Evolutionary conservation across 2,888 invertebrate genomes (phyloP).

Genomic region (Diarsia mendica): DNA sequence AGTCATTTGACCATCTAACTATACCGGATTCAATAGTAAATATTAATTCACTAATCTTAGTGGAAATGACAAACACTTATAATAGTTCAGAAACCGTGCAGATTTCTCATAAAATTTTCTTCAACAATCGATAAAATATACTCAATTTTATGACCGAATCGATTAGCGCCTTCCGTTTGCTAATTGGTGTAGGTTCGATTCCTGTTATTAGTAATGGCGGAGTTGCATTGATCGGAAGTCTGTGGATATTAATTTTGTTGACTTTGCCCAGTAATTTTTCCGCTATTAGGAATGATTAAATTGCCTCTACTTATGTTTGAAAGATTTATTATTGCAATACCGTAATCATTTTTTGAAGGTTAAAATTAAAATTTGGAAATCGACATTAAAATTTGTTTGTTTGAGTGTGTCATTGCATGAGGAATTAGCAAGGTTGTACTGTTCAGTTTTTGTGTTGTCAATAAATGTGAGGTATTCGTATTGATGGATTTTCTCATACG

Average conservation of each 20-base stretch:
- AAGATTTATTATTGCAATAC: conserved; percentile 26
- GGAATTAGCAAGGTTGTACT: not conserved
- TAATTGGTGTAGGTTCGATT: conserved; percentile 48
- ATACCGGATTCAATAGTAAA: not conserved
- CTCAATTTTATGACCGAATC: conserved; percentile 32
- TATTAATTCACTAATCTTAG: not conserved
- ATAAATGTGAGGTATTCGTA: conserved; percentile 4
- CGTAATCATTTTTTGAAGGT: conserved; percentile 15
- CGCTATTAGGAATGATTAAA: conserved; percentile 31
- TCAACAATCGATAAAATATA: conserved; percentile 30
- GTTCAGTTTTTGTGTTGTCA: conserved; percentile 20
- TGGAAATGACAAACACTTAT: conserved; percentile 11
- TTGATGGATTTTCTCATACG: not conserved
- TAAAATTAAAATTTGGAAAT: conserved; percentile 30
- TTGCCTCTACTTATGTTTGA: conserved; percentile 34
- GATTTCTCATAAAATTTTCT: conserved; percentile 28
- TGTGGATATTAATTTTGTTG: conserved; percentile 51
- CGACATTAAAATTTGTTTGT: not conserved
- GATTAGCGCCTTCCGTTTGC: conserved; percentile 53
- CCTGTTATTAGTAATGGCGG: conserved; percentile 50
- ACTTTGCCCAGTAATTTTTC: conserved; percentile 50
- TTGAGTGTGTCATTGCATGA: not conserved
- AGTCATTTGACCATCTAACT: conserved; percentile 5
- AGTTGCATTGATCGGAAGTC: conserved; percentile 59
- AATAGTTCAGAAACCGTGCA: not conserved